Conservation (phyloP, 1,140 invertebrate species). For the Drosophila neocordata region DNA sequence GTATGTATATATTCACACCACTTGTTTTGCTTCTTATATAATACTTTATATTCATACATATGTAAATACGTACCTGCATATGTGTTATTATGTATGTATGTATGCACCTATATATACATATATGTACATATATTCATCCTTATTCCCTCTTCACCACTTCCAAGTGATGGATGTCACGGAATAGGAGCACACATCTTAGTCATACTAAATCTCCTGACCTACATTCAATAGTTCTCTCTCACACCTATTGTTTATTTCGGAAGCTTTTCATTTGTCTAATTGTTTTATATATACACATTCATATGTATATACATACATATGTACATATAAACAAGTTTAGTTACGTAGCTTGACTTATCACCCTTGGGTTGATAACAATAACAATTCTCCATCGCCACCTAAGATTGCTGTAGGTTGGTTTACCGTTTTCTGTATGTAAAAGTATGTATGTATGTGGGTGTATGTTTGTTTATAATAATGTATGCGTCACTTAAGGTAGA, state of each 20-base stretch:
- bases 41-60: not conserved
- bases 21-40: too few relatives aligned
- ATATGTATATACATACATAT: not conserved
- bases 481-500: conserved; percentile 21
- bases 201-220: conserved; percentile 36
- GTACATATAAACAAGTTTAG: conserved; percentile 21
- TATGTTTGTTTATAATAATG: not conserved
- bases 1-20: not conserved
- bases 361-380: conserved; percentile 40
- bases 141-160: not conserved
- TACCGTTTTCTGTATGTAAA: not conserved
- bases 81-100: not conserved
- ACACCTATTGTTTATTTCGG: conserved; percentile 29
- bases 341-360: conserved; percentile 24
- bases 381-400: conserved; percentile 16
- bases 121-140: conserved; percentile 33
- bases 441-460: not conserved
- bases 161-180: conserved; percentile 38
- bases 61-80: too few relatives aligned
- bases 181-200: not conserved
- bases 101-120: conserved; percentile 1
- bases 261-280: conserved; percentile 48
- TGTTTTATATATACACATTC: conserved; percentile 10
- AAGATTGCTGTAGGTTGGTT: conserved; percentile 16
- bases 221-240: conserved; percentile 29